These are phyloP conservation scores for Rhagologus leucostigma DNA, from an alignment of 2,113 vertebrate species.

Conservation along the genomic window DNA sequence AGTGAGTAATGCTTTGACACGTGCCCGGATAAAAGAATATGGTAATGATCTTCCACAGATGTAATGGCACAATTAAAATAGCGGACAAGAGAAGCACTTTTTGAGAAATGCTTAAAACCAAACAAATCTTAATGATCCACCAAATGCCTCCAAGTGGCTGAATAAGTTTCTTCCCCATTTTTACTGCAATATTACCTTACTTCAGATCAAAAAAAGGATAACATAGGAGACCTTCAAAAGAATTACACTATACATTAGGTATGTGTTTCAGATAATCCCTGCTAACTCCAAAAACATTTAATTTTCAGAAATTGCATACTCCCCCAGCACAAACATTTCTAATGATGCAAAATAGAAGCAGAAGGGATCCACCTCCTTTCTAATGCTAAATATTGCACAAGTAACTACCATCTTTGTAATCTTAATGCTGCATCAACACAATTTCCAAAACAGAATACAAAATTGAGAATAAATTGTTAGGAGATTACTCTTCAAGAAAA, in stretches of 20 bases:
- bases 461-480: conserved; percentile 47
- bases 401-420: conserved; percentile 1
- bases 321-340: conserved; percentile 16
- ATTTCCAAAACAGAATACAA: neutral
- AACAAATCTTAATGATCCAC: conserved; percentile 13
- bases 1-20: neutral
- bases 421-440: conserved; percentile 6
- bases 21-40: neutral
- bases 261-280: conserved; percentile 20
- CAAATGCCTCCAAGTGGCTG: neutral
- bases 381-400: conserved; percentile 34
- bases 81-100: neutral
- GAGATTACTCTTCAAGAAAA: conserved; percentile 33
- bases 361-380: conserved; percentile 2
- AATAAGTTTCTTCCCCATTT: conserved; percentile 16
- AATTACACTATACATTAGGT: conserved; percentile 14
- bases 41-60: conserved; percentile 27
- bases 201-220: neutral
- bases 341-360: conserved; percentile 23
- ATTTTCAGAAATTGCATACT: conserved; percentile 46
- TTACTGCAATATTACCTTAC: neutral
- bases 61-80: neutral
- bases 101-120: neutral
- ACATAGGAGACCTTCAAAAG: neutral
- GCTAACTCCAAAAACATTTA: conserved; percentile 25